Conservation (phyloP, 1,140 invertebrate genomes). For the Drosophila pachea region DNA sequence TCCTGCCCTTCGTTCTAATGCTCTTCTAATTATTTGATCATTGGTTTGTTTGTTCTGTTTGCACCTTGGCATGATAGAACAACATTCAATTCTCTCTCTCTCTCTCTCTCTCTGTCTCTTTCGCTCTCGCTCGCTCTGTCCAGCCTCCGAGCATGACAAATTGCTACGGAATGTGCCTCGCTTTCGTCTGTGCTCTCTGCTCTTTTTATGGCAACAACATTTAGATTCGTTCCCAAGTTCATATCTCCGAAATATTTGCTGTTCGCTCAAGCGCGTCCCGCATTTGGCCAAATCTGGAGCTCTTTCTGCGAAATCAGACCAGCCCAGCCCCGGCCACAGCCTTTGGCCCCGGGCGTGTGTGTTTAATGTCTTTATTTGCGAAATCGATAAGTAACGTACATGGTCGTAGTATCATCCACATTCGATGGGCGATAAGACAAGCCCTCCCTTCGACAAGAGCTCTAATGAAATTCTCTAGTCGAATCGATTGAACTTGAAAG, state of each 20-base stretch:
- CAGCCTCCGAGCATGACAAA: constrained; percentile 58
- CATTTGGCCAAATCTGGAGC: constrained; percentile 8
- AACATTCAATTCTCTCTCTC: constrained; percentile 19
- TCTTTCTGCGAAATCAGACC: constrained; percentile 55
- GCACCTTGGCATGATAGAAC: constrained; percentile 27
- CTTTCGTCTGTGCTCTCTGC: constrained; percentile 4
- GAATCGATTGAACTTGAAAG: constrained; percentile 33
- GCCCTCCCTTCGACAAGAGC: constrained; percentile 21
- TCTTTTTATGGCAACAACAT: constrained; percentile 4
- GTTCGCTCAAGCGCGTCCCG: constrained; percentile 43
- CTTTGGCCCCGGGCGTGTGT: constrained; percentile 5
- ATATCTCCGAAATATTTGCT: constrained; percentile 52
- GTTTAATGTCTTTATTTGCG: constrained; percentile 65
- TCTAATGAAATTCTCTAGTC: constrained; percentile 30
- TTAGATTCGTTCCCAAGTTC: not conserved
- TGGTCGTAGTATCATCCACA: constrained; percentile 6
- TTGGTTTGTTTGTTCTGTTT: constrained; percentile 52
- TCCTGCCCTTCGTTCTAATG: not conserved
- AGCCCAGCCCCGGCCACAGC: constrained; percentile 1
- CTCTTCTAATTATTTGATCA: constrained; percentile 60
- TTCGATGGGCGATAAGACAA: constrained; percentile 49
- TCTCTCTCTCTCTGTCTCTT: constrained; percentile 7
- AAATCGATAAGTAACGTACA: constrained; percentile 54
- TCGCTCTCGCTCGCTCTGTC: constrained; percentile 2
- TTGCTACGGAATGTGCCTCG: constrained; percentile 63